Percentiles rank a stretch among this genome's conserved stretches.
phyloP scores from a whole-genome alignment of 2,888 invertebrate genomes.

The Xylocampa areola region DNA sequence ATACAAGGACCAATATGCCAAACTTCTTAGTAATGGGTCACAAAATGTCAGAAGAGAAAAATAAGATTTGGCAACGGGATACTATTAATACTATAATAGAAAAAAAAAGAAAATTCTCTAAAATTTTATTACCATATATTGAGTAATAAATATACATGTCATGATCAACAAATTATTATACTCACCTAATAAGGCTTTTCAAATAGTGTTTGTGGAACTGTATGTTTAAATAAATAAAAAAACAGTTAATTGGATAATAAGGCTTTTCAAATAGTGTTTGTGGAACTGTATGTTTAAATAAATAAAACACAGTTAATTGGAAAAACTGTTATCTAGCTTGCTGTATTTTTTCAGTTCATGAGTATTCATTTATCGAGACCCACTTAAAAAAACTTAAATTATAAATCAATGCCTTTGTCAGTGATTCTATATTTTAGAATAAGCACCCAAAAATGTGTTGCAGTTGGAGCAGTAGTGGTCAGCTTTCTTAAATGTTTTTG shows the following conservation, averaged over 20 bases:
- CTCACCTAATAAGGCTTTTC: background rate
- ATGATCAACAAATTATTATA: constrained; percentile 25
- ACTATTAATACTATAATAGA: no score
- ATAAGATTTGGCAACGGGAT: no score
- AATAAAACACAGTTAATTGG: background rate
- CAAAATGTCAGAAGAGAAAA: no score
- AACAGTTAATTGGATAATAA: background rate
- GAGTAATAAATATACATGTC: constrained; percentile 26
- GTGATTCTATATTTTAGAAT: constrained; percentile 65
- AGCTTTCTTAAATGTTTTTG: constrained; percentile 76
- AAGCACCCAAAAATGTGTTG: constrained; percentile 76
- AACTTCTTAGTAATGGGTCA: no score
- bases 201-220: background rate
- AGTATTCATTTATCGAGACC: background rate
- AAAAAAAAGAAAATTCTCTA: background rate
- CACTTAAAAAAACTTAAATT: background rate
- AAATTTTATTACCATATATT: background rate
- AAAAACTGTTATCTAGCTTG: background rate
- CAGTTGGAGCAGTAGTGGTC: constrained; percentile 83
- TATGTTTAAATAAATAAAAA: background rate
- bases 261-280: background rate
- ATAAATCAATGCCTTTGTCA: background rate
- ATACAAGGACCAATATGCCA: background rate
- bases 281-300: background rate
- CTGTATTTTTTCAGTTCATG: background rate